phyloP scores from a whole-genome alignment of 2,113 vertebrate species.

The Phalacrocorax brasilianus region DNA sequence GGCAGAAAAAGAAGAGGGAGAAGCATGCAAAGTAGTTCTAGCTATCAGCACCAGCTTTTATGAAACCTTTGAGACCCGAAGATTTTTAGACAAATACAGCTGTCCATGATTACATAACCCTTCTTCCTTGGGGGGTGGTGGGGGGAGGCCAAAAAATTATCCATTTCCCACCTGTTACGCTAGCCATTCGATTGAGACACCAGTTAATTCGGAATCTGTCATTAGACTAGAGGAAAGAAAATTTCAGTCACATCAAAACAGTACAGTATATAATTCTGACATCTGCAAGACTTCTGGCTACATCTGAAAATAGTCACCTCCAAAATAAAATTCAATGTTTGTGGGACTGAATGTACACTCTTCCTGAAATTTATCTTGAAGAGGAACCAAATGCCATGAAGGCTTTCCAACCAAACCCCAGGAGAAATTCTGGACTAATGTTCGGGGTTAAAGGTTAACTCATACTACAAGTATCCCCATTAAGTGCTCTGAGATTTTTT shows the following conservation, averaged over 20 bases:
- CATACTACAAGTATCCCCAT: not conserved
- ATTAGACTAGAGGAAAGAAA: constrained; percentile 53
- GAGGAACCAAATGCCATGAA: not conserved
- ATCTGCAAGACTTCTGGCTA: not conserved
- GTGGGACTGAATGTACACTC: not conserved
- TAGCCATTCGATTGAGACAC: constrained; percentile 74
- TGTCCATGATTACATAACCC: not conserved
- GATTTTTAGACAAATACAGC: not conserved
- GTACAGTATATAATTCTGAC: not conserved
- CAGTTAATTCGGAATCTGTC: constrained; percentile 73
- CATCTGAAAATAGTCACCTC: not conserved
- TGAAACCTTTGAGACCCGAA: not conserved
- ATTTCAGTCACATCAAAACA: not conserved
- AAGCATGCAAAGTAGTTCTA: not conserved
- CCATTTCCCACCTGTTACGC: constrained; percentile 53
- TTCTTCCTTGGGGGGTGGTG: not conserved
- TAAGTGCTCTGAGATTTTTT: not conserved
- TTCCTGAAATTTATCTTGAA: not conserved
- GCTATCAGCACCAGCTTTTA: not conserved
- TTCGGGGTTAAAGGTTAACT: not conserved
- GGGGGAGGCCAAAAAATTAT: not conserved
- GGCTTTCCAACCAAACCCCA: not conserved
- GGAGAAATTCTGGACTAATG: not conserved
- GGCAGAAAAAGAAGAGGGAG: not conserved
- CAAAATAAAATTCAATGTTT: not conserved